Conservation (phyloP, 2,113 vertebrate species). For the Rana temporaria region DNA sequence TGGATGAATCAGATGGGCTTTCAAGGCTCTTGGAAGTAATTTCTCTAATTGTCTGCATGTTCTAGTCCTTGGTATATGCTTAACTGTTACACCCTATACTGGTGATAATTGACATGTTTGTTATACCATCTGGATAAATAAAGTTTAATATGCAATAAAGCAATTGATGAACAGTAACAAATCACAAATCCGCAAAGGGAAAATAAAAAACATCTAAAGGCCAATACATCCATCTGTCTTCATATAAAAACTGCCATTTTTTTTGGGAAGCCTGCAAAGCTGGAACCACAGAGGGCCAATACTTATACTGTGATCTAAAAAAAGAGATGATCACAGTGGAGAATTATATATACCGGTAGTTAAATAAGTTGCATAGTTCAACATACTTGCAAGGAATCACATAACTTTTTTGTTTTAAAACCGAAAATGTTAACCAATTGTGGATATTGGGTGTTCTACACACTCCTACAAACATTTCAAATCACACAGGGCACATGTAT, state of each 20-base stretch:
- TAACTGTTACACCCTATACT: background rate
- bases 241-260: conserved; percentile 20
- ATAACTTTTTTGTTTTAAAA: too few relatives aligned
- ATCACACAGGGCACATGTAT: too few relatives aligned
- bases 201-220: conserved; percentile 50
- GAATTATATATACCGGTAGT: too few relatives aligned
- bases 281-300: background rate
- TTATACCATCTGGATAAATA: conserved; percentile 56
- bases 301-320: background rate
- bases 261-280: background rate
- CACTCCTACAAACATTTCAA: too few relatives aligned
- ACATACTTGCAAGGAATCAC: too few relatives aligned
- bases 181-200: conserved; percentile 49
- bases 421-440: too few relatives aligned
- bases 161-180: conserved; percentile 51
- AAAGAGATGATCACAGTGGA: too few relatives aligned
- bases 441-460: too few relatives aligned
- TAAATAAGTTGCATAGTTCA: too few relatives aligned
- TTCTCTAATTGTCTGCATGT: conserved; percentile 24
- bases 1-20: background rate
- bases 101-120: conserved; percentile 50
- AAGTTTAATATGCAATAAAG: conserved; percentile 54
- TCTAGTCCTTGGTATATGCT: background rate
- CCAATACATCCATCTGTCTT: conserved; percentile 54
- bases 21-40: conserved; percentile 20